Percentiles rank a stretch among this genome's conserved stretches.
Evolutionary conservation across 2,888 invertebrate species (phyloP).

Genomic region (Hyalella azteca): DNA sequence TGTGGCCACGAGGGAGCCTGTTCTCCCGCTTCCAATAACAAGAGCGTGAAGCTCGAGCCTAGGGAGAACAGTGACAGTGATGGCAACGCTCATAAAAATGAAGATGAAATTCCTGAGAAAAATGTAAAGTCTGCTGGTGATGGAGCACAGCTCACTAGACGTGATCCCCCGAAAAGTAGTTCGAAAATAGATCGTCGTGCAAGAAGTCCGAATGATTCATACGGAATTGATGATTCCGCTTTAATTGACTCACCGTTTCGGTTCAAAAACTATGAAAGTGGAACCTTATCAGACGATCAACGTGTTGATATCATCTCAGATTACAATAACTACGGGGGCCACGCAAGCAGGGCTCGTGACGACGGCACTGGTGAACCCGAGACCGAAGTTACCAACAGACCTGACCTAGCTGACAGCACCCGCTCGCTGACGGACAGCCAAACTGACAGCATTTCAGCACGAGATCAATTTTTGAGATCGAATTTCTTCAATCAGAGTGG

Average conservation of each 20-base stretch:
- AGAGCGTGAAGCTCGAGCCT: neutral
- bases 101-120: too few relatives aligned
- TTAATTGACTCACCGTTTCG: too few relatives aligned
- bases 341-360: neutral
- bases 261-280: too few relatives aligned
- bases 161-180: too few relatives aligned
- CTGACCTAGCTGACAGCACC: neutral
- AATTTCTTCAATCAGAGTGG: slow-evolving; percentile 5
- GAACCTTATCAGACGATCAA: neutral
- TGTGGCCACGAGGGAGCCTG: neutral
- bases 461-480: slow-evolving; percentile 12
- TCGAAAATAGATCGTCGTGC: neutral
- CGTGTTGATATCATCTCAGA: neutral
- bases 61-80: slow-evolving; percentile 6
- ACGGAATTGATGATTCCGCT: too few relatives aligned
- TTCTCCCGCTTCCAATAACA: neutral
- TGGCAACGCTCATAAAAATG: too few relatives aligned
- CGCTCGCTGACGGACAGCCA: neutral
- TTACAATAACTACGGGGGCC: neutral
- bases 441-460: neutral
- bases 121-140: too few relatives aligned
- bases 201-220: neutral
- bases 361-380: neutral
- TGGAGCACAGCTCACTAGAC: too few relatives aligned
- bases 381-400: neutral